Evolutionary conservation across 2,888 invertebrate genomes (phyloP).

Genomic region (Hoplodrina ambigua): DNA sequence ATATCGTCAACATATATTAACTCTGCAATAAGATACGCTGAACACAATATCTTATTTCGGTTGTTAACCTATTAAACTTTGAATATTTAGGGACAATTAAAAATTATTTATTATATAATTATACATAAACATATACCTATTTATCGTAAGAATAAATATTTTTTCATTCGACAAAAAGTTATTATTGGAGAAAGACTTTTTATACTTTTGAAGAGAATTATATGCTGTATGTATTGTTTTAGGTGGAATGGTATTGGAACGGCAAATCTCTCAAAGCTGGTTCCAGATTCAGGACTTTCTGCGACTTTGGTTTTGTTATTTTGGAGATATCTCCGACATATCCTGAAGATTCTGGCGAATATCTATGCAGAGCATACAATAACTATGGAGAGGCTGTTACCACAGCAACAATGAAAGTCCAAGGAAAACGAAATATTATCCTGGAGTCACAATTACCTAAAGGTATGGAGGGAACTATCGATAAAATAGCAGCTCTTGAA

Average conservation of each 20-base stretch:
- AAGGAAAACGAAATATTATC: slow-evolving; percentile 97
- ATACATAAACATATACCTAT: too few species aligned
- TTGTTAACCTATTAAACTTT: background rate
- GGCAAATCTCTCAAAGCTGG: slow-evolving; percentile 97
- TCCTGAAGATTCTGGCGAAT: slow-evolving; percentile 98
- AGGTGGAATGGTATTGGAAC: slow-evolving; percentile 98
- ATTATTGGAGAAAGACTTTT: too few species aligned
- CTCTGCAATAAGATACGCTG: background rate
- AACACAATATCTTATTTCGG: background rate
- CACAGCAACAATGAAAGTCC: slow-evolving; percentile 96
- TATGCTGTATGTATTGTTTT: slow-evolving; percentile 53
- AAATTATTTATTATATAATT: background rate
- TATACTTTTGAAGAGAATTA: background rate
- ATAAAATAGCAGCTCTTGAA: slow-evolving; percentile 97
- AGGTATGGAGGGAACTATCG: slow-evolving; percentile 98
- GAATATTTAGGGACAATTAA: background rate
- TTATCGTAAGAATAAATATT: too few species aligned
- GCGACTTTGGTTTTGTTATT: slow-evolving; percentile 99
- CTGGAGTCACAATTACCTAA: slow-evolving; percentile 97
- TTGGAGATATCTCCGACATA: slow-evolving; percentile 99
- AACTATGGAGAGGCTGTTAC: slow-evolving; percentile 98
- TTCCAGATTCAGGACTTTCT: slow-evolving; percentile 98
- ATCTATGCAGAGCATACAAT: slow-evolving; percentile 96
- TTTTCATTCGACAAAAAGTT: too few species aligned
- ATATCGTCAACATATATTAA: background rate